Conservation (phyloP, 2,888 invertebrate genomes). For the Scaptodrosophila latifasciaeformis region DNA sequence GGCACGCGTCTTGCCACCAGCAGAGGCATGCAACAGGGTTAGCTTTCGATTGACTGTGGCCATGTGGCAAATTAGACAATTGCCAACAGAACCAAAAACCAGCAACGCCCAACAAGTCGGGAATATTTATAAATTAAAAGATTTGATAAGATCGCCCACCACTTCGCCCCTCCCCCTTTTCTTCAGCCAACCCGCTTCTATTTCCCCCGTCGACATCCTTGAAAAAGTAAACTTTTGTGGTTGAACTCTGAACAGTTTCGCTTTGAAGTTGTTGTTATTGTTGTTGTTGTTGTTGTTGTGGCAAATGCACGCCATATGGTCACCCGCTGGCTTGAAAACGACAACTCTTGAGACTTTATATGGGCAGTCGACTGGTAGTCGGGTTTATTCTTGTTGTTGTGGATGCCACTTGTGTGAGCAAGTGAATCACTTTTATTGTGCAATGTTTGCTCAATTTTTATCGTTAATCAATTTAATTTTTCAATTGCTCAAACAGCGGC, state of each 20-base stretch:
- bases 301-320: neutral
- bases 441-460: slow-evolving; percentile 30
- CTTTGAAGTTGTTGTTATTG: slow-evolving; percentile 3
- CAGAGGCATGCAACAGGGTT: neutral
- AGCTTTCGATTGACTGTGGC: no score
- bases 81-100: slow-evolving; percentile 26
- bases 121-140: slow-evolving; percentile 65
- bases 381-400: no score
- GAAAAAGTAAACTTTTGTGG: neutral
- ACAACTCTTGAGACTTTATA: no score
- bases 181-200: neutral
- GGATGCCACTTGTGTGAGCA: slow-evolving; percentile 4
- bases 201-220: neutral
- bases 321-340: neutral
- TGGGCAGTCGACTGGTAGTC: no score
- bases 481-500: slow-evolving; percentile 29
- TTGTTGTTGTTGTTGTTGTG: no score
- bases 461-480: slow-evolving; percentile 43
- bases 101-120: no score
- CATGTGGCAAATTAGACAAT: slow-evolving; percentile 57
- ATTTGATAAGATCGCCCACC: slow-evolving; percentile 53
- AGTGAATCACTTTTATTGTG: slow-evolving; percentile 61
- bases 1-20: no score
- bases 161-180: slow-evolving; percentile 6
- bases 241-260: neutral